Evolutionary conservation across 2,113 vertebrate species (phyloP), one percentile per base, ranked within the genome.

Genomic region (Apteryx owenii): DNA sequence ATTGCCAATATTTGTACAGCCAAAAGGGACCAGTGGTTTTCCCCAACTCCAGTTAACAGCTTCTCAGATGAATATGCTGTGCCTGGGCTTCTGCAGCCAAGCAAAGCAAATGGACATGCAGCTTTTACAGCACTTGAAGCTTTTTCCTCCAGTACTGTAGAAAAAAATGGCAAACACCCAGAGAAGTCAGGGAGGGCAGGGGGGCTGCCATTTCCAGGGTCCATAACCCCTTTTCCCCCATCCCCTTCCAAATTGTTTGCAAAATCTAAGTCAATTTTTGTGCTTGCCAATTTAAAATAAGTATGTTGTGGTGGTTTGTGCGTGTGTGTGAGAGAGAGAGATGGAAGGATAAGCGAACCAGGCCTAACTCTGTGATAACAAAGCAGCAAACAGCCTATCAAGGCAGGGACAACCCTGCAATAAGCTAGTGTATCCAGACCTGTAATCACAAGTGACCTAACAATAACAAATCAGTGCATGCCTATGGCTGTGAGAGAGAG

Each of bases 401-500:
- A 96, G 88, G 82, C 94, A 92, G 71, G 51, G 75, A 87, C 93
- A 92, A n/a, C 88, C 88, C 95, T 94, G 87, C 93, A 96, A 73
- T 93, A 88, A 97, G 90, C 65, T 38, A 72, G 56, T 33, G 1
- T 68, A 78, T 92, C 70, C 89, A 96, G 83, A 95, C 92, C 86
- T 96, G 68, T 94, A 97, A 94, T 97, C 92, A 73, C 95, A 61
- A 95, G 69, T 77, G 92, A 93, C 88, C 89, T 81, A 76, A 86
- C 84, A 97, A 80, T 94, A 96, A 97, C 93, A 96, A 96, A 95
- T 89, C 90, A 85, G 58, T 95, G 91, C 89, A 80, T 96, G 94
- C 90, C 81, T 92, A 33, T 85, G 89, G 72, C 61, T 84, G 93
- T 93, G 94, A 89, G 96, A 91, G 88, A 50, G 66, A 48, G 68